Percentiles rank a stretch among this genome's conserved stretches.
phyloP scores from a whole-genome alignment of 2,888 invertebrate genomes.

The Julus scanicus region DNA sequence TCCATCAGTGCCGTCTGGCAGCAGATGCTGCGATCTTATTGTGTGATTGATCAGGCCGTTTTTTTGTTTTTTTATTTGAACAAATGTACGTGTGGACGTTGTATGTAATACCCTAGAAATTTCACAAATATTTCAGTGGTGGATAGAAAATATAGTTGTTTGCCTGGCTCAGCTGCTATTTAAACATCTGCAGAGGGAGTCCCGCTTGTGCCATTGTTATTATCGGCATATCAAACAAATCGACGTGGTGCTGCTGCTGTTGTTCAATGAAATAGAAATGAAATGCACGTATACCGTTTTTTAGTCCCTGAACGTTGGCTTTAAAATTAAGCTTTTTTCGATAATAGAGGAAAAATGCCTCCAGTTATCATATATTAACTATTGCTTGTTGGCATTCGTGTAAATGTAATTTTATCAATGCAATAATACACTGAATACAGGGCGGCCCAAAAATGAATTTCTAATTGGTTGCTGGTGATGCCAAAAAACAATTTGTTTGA shows the following conservation, averaged over 20 bases:
- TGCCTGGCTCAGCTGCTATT: background rate
- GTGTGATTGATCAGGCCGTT: background rate
- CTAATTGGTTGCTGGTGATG: too few species aligned
- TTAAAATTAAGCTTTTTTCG: too few species aligned
- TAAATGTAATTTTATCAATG: too few species aligned
- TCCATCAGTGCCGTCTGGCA: slow-evolving; percentile 42
- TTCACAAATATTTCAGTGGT: background rate
- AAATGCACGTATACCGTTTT: too few species aligned
- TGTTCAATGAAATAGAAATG: background rate
- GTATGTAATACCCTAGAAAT: background rate
- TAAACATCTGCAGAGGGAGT: background rate
- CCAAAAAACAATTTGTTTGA: too few species aligned
- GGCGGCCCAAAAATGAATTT: too few species aligned
- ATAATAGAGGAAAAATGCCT: too few species aligned
- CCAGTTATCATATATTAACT: too few species aligned
- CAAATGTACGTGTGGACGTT: background rate
- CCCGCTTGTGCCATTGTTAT: slow-evolving; percentile 2
- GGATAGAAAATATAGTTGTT: background rate
- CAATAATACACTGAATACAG: too few species aligned
- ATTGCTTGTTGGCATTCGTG: too few species aligned
- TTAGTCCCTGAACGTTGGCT: too few species aligned
- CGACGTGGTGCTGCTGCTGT: background rate
- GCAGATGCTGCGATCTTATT: slow-evolving; percentile 37
- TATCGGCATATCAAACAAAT: background rate
- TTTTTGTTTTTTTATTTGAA: background rate